These are phyloP conservation scores for Drosophila orena DNA, from an alignment of 1,140 invertebrate genomes.

Conservation along the genomic window DNA sequence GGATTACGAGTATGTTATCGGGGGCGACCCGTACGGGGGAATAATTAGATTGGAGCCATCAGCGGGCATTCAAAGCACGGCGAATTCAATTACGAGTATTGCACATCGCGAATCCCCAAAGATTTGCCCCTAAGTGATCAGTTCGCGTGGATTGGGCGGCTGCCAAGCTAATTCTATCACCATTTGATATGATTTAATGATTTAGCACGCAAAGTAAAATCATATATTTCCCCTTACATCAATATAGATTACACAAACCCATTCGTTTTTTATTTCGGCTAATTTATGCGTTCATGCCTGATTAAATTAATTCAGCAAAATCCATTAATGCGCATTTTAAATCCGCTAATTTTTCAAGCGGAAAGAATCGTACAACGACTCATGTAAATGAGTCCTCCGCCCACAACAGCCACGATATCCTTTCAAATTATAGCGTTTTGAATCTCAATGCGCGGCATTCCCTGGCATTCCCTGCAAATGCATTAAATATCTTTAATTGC, in stretches of 20 bases:
- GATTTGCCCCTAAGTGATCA: slow-evolving; percentile 4
- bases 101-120: not conserved
- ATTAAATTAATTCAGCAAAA: not conserved
- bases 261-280: not conserved
- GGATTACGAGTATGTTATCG: slow-evolving; percentile 43
- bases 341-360: not conserved
- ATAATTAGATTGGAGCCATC: slow-evolving; percentile 45
- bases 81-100: slow-evolving; percentile 45
- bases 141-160: not conserved
- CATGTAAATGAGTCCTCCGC: slow-evolving; percentile 9
- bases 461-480: not conserved
- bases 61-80: slow-evolving; percentile 27
- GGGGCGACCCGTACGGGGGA: slow-evolving; percentile 5
- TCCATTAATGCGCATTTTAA: not conserved
- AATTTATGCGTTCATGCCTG: not conserved
- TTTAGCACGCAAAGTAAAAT: too few species aligned
- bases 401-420: not conserved
- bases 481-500: slow-evolving; percentile 38
- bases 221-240: too few species aligned
- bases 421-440: not conserved
- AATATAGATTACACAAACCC: too few species aligned
- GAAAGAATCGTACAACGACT: not conserved
- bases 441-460: slow-evolving; percentile 3
- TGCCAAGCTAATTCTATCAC: not conserved
- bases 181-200: slow-evolving; percentile 2